Base-by-base conservation (phyloP, 2,888 invertebrate species). In the Uloborus plumipes region DNA sequence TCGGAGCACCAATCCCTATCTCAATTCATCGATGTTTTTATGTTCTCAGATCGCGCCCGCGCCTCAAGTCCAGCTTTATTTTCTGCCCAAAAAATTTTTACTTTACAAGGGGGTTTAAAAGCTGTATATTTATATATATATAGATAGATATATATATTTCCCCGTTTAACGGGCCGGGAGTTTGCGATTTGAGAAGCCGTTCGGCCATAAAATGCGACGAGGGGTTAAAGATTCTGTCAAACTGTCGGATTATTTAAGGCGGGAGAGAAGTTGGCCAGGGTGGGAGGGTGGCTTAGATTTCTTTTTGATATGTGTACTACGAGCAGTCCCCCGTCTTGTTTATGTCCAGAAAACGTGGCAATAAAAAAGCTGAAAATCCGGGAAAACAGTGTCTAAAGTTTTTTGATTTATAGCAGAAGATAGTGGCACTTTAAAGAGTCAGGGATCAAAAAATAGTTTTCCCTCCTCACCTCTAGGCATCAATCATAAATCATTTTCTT, bases 11-110 rank as follows among this genome's bases (percentile, higher is more conserved):
- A 61, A 65, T 50, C 73, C 75, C 80, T 65, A 74, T 75, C 80
- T 81, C 80, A 75, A 81, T 81, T 81, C 74, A 67, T 74, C 64
- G 80, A 74, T 74, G 74, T 65, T 74, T 70, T 74, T 74, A 74
- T 65, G 62, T 31, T 26, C 49, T 64, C 47, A 11, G 39, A 39
- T 39, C 39, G 20, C 59, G 22, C 16, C 49, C 20, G n/a, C 9
- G 20, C 9, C 49, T 22, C 22, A 26, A 4, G 26, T 47, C 59
- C 18, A n/a, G 49, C 20, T 18, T 39, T 16, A 47, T 62, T 62
- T 72, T 72, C 26, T 69, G n/a, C 39, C 16, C 22, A 26, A 9
- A 53, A 9, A 53, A 26, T 50, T 26, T 22, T 53, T 69, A 69
- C 55, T 71, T 71, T 71, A 50, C 20, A 53, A 26, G 53, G 39